phyloP scores from a whole-genome alignment of 2,888 invertebrate genomes.

The Argynnis bischoffii region DNA sequence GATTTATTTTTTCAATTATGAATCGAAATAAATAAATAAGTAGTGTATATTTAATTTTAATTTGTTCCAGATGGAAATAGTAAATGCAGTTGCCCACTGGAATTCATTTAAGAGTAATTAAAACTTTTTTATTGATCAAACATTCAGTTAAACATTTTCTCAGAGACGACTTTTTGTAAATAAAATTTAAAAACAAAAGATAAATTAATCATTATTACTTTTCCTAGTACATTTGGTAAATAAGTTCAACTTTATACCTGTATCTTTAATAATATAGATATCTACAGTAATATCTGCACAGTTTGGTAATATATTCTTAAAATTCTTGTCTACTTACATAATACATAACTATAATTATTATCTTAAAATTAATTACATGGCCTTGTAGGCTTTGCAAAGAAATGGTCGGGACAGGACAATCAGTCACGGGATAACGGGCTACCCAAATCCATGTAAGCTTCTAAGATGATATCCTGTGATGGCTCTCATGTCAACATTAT shows the following conservation, averaged over 20 bases:
- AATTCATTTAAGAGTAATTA: conserved; percentile 73
- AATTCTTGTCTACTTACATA: no score
- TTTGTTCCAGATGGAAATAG: background rate
- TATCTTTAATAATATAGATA: no score
- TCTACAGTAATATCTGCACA: no score
- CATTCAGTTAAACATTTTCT: conserved; percentile 71
- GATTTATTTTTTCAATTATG: background rate
- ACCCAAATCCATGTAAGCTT: conserved; percentile 65
- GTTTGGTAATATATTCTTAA: no score
- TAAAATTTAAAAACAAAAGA: background rate
- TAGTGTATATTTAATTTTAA: conserved; percentile 5
- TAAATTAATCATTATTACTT: background rate
- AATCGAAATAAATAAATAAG: background rate
- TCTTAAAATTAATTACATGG: conserved; percentile 2
- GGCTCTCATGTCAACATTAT: conserved; percentile 62
- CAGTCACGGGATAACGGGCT: conserved; percentile 55
- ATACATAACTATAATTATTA: no score
- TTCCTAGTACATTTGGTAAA: background rate
- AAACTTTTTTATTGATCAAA: conserved; percentile 76
- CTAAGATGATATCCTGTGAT: conserved; percentile 49
- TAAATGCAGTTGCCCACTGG: background rate
- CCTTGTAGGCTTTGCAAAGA: conserved; percentile 21
- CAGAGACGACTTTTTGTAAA: conserved; percentile 45
- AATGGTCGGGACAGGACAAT: conserved; percentile 49
- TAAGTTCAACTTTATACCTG: no score